A percentile compares a stretch with the other conserved stretches of the same genome.
Evolutionary conservation across 2,888 invertebrate species (phyloP).

Genomic region (Homarus gammarus): DNA sequence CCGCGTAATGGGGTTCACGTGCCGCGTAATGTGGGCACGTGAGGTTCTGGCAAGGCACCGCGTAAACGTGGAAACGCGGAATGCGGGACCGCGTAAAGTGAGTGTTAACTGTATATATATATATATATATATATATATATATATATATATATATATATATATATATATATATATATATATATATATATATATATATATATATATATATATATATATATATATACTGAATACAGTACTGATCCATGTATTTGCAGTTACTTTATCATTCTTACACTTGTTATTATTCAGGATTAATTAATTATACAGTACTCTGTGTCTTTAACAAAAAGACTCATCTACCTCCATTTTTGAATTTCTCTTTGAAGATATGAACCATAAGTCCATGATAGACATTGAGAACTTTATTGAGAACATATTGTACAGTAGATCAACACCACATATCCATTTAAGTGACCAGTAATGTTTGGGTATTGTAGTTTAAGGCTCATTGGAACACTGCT

Average conservation of each 20-base stretch:
- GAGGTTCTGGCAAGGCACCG: too few relatives aligned
- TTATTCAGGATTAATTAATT: too few relatives aligned
- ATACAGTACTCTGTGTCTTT: too few relatives aligned
- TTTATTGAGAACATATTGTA: background rate
- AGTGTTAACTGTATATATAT: background rate
- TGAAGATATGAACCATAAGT: too few relatives aligned
- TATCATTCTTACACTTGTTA: too few relatives aligned
- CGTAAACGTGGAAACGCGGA: too few relatives aligned
- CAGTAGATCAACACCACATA: background rate
- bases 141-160: constrained; percentile 51
- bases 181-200: constrained; percentile 38
- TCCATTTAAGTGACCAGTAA: background rate
- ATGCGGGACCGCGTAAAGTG: too few relatives aligned
- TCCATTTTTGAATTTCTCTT: too few relatives aligned
- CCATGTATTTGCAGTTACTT: constrained; percentile 80
- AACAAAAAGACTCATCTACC: too few relatives aligned
- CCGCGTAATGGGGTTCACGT: too few relatives aligned
- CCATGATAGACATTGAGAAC: background rate
- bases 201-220: constrained; percentile 38
- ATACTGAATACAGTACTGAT: background rate
- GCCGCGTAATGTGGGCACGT: too few relatives aligned
- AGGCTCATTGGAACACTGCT: constrained; percentile 9
- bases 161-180: constrained; percentile 4
- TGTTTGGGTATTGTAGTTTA: background rate
- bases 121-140: background rate